Conservation (phyloP, 2,888 invertebrate species). For the Smittia aterrima region DNA sequence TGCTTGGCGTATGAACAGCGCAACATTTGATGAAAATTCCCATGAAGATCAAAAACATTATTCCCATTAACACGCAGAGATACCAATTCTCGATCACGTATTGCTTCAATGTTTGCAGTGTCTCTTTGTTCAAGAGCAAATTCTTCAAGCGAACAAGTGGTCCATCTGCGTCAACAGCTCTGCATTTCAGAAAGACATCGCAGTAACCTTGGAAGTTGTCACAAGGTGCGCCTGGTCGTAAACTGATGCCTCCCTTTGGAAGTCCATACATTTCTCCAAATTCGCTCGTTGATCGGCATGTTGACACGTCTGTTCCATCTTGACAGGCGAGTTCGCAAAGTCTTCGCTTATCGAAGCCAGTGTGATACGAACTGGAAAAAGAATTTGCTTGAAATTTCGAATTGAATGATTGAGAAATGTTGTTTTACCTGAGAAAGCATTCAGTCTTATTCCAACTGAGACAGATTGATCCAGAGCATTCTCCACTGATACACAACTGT, state of each 20-base stretch:
- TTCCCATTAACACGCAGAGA: slow-evolving; percentile 87
- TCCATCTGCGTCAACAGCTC: slow-evolving; percentile 98
- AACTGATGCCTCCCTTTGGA: slow-evolving; percentile 76
- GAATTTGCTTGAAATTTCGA: slow-evolving; percentile 50
- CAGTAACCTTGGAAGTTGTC: slow-evolving; percentile 99
- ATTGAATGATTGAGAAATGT: too few species aligned
- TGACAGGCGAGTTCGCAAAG: slow-evolving; percentile 98
- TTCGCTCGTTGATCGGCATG: slow-evolving; percentile 84
- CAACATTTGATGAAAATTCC: slow-evolving; percentile 98
- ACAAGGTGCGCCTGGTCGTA: slow-evolving; percentile 95
- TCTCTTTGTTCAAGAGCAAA: slow-evolving; percentile 86
- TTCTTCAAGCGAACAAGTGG: slow-evolving; percentile 96
- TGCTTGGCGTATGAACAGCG: slow-evolving; percentile 98
- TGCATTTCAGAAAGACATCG: slow-evolving; percentile 98
- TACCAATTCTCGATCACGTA: slow-evolving; percentile 97
- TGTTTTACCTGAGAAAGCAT: slow-evolving; percentile 69
- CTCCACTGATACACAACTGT: slow-evolving; percentile 82
- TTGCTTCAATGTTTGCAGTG: slow-evolving; percentile 80
- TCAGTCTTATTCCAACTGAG: slow-evolving; percentile 90
- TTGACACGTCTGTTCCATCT: slow-evolving; percentile 68
- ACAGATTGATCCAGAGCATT: slow-evolving; percentile 94
- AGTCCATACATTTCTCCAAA: slow-evolving; percentile 72
- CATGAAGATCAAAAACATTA: slow-evolving; percentile 92
- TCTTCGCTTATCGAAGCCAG: slow-evolving; percentile 74
- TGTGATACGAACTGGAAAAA: slow-evolving; percentile 46